Conservation (phyloP, 1,140 invertebrate genomes). For the Eulimnadia texana region DNA sequence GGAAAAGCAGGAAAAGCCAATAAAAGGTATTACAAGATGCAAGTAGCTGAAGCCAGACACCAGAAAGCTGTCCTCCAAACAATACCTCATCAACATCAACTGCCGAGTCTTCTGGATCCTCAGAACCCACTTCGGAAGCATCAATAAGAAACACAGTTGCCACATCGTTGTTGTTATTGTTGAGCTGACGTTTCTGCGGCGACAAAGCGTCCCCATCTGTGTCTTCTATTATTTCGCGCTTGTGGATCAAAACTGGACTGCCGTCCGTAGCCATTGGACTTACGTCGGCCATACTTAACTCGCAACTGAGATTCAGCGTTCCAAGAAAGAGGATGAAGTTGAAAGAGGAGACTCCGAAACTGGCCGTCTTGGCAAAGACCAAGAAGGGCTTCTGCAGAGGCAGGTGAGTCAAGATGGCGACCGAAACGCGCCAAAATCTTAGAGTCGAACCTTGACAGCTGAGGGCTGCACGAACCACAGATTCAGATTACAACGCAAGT, state of each 20-base stretch:
- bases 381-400: background rate
- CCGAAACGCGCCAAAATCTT: background rate
- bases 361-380: background rate
- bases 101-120: conserved; percentile 26
- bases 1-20: background rate
- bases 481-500: background rate
- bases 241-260: conserved; percentile 3
- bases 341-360: background rate
- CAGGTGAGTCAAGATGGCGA: background rate
- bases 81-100: conserved; percentile 16
- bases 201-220: conserved; percentile 31
- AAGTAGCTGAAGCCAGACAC: background rate
- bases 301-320: background rate
- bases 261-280: conserved; percentile 7
- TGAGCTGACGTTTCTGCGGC: conserved; percentile 31
- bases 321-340: background rate
- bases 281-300: conserved; percentile 7
- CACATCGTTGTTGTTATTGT: conserved; percentile 36
- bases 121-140: conserved; percentile 2
- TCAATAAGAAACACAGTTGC: conserved; percentile 38
- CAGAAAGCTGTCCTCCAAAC: background rate
- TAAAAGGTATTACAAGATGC: background rate
- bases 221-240: conserved; percentile 21
- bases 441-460: background rate
- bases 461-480: background rate